A percentile compares a stretch with the other conserved stretches of the same genome.
Evolutionary conservation across 1,140 invertebrate genomes (phyloP).

Genomic region (Heliconius nattereri): DNA sequence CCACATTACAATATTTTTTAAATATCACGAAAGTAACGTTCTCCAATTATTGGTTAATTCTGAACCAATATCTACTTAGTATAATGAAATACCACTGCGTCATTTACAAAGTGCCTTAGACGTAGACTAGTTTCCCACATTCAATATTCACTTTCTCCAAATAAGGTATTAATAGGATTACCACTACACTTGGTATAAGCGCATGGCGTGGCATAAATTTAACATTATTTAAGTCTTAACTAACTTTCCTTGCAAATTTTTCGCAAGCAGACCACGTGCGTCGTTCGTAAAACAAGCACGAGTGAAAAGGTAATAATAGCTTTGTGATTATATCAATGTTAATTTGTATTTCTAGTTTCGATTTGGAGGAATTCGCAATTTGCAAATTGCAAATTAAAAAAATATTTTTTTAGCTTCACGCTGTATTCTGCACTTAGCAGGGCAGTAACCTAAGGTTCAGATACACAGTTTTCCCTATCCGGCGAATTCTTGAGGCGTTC

Average conservation of each 20-base stretch:
- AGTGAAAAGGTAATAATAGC: background rate
- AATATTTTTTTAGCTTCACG: no score
- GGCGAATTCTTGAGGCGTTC: no score
- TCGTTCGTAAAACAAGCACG: background rate
- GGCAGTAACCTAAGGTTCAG: no score
- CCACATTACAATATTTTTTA: no score
- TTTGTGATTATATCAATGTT: conserved; percentile 6
- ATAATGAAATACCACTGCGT: background rate
- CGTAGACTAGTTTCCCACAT: background rate
- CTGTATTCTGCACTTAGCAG: no score
- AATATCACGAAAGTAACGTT: no score
- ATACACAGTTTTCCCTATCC: no score
- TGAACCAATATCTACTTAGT: background rate
- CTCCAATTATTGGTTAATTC: no score
- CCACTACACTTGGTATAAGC: background rate
- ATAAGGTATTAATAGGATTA: conserved; percentile 4
- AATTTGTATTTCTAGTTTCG: background rate
- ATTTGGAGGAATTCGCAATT: no score
- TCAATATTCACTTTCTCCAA: background rate
- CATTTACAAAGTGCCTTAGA: background rate
- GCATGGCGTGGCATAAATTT: conserved; percentile 1
- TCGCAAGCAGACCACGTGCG: background rate
- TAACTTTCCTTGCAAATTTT: conserved; percentile 13
- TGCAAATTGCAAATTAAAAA: no score
- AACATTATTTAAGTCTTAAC: background rate